Conservation (phyloP, 2,797 vertebrate species). For the Myripristis jacobus region DNA sequence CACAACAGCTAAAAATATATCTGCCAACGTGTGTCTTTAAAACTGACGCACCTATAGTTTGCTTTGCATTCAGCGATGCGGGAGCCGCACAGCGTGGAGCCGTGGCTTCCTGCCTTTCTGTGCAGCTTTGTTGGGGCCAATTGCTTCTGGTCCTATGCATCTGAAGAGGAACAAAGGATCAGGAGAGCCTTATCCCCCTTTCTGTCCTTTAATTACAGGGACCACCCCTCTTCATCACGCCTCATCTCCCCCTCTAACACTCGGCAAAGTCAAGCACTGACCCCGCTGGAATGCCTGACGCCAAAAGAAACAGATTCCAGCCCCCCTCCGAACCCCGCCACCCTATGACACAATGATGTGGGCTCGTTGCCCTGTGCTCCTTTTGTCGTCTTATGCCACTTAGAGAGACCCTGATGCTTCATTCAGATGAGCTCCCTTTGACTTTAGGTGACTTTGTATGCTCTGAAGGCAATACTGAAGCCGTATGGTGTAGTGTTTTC, state of each 20-base stretch:
- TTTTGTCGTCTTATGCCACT: slow-evolving; percentile 72
- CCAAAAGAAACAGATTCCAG: slow-evolving; percentile 59
- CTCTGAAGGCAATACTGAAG: slow-evolving; percentile 25
- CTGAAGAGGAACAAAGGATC: slow-evolving; percentile 80
- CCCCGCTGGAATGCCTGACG: slow-evolving; percentile 71
- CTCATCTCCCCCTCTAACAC: slow-evolving; percentile 69
- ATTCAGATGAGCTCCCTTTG: slow-evolving; percentile 36
- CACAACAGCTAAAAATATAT: background rate
- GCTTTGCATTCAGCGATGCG: slow-evolving; percentile 18
- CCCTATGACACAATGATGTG: slow-evolving; percentile 58
- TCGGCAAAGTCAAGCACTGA: slow-evolving; percentile 59
- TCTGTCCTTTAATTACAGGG: slow-evolving; percentile 74
- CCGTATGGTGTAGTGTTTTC: background rate
- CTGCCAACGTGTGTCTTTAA: slow-evolving; percentile 9
- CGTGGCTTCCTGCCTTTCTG: slow-evolving; percentile 64
- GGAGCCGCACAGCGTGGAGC: slow-evolving; percentile 38
- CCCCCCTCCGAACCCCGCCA: slow-evolving; percentile 19
- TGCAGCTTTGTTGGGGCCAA: slow-evolving; percentile 62
- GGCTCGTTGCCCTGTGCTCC: slow-evolving; percentile 36
- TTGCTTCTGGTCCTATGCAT: slow-evolving; percentile 77
- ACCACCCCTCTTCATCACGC: slow-evolving; percentile 76
- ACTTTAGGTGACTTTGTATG: slow-evolving; percentile 37
- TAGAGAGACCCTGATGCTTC: slow-evolving; percentile 51
- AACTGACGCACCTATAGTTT: slow-evolving; percentile 20
- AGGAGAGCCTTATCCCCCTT: slow-evolving; percentile 69